Conservation (phyloP, 2,113 vertebrate genomes). For the Stercorarius parasiticus region DNA sequence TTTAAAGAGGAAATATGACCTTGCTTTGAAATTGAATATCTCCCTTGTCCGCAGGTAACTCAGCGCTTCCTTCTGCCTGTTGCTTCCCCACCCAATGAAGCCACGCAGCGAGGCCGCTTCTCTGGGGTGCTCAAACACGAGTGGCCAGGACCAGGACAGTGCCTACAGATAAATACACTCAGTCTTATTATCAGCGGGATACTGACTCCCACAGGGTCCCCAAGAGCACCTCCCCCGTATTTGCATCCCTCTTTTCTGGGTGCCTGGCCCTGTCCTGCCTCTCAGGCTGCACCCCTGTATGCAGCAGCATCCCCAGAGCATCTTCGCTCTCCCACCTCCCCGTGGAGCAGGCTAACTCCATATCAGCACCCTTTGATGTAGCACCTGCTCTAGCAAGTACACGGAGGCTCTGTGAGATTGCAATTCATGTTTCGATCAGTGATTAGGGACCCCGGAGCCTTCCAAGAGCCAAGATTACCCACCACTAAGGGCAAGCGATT, state of each 20-base stretch:
- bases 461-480: not conserved
- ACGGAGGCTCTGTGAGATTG: not conserved
- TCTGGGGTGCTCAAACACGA: not conserved
- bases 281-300: not conserved
- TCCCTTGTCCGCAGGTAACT: not conserved
- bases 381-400: rapidly evolving
- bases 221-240: not conserved
- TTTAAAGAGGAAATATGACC: slow-evolving; percentile 28
- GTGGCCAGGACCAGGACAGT: not conserved
- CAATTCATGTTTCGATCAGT: not conserved
- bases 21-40: not conserved
- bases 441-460: not conserved
- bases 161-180: not conserved
- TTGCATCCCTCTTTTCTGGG: not conserved
- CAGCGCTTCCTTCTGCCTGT: not conserved
- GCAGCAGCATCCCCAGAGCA: not conserved
- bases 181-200: not conserved
- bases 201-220: not conserved
- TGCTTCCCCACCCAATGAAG: not conserved
- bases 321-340: not conserved
- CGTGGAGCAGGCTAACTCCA: not conserved
- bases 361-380: not conserved
- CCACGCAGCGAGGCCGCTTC: not conserved
- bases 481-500: not conserved
- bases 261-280: not conserved